phyloP scores from a whole-genome alignment of 92 coral and sea anemone species.

The Montipora capitata region DNA sequence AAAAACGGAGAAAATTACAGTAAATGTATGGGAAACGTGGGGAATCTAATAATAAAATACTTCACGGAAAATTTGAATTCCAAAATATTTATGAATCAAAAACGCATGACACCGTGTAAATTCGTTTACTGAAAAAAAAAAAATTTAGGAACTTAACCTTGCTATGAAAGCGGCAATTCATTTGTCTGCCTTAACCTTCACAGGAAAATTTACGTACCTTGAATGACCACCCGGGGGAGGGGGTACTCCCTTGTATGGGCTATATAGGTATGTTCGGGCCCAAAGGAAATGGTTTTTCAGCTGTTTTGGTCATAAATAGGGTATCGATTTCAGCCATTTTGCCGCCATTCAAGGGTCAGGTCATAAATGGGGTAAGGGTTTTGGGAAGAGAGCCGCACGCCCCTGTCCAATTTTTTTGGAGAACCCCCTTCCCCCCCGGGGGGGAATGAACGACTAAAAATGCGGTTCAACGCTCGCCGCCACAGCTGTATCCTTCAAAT shows the following conservation, averaged over 20 bases:
- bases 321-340: not conserved
- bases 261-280: no score
- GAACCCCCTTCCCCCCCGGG: not conserved
- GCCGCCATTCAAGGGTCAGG: not conserved
- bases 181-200: slow-evolving; percentile 19
- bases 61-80: slow-evolving; percentile 18
- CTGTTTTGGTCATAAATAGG: not conserved
- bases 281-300: no score
- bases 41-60: slow-evolving; percentile 3
- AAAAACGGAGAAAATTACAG: not conserved
- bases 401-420: not conserved
- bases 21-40: not conserved
- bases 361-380: not conserved
- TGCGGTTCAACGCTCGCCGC: no score
- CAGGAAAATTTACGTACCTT: slow-evolving; percentile 11
- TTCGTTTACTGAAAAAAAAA: not conserved
- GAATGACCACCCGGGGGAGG: not conserved
- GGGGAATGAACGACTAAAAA: no score
- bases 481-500: no score
- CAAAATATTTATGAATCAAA: slow-evolving; percentile 25
- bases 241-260: no score
- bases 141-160: slow-evolving; percentile 9
- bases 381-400: not conserved
- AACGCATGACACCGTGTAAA: not conserved
- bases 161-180: slow-evolving; percentile 6